Base-by-base conservation (phyloP, 2,113 vertebrate species). In the Bubo blakistoni region DNA sequence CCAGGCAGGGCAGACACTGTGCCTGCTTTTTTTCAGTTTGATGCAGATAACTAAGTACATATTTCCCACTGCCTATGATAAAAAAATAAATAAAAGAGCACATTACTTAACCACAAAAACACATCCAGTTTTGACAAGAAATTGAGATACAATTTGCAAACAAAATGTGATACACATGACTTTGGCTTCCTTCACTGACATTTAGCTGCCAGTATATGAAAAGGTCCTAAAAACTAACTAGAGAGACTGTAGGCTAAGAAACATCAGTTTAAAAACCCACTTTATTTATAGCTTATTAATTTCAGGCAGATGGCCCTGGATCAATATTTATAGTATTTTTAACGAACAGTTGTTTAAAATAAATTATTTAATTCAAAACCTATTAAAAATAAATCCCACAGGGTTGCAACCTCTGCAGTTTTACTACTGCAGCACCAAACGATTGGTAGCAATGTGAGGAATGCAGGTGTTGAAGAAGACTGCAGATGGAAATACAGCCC, bases 391-490 rank as follows among this genome's bases (percentile, higher is more conserved):
- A 92, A 94, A 92, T 84, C 63, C 52, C 21, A 81, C n/a, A 40
- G 52, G 21, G 44, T 86, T 92, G 69, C 36, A 86, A 61, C 10
- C 51, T 88, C 74, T 59, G 85, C 55, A 80, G 40, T 79, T 84
- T 87, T 62, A 86, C 70, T 79, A 46, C 87, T 49, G 57, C 70
- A 85, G 81, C 58, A 86, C 13, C 27, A 69, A 87, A 36, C 3
- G 0, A 69, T 6, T 52, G 44, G 74, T 65, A 77, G 87, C 66
- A 87, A 46, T 14, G 36, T 80, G 70, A 97, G 74, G 78, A 96
- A 96, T 88, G 81, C 92, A 96, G 78, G 87, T 97, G 81, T 42
- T 89, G 86, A 86, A 86, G 90, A 95, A 88, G 69, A 87, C 30
- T 9, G 25, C 36, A 49, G 84, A 94, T 58, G 66, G 70, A 94